Percentiles rank a stretch among this genome's conserved stretches.
phyloP scores from a whole-genome alignment of 2,888 invertebrate genomes.

The Eugnorisma glareosa region DNA sequence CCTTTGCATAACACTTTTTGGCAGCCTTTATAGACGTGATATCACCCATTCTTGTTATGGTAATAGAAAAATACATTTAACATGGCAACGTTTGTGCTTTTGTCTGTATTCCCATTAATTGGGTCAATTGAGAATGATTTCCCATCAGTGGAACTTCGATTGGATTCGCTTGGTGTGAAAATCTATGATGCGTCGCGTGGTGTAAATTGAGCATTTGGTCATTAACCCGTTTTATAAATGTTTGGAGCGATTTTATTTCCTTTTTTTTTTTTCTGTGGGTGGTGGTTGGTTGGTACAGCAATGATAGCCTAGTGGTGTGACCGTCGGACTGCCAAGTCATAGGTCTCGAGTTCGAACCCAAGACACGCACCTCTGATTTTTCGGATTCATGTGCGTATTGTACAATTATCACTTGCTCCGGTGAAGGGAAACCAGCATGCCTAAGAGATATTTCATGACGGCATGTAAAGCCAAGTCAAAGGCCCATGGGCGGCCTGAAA shows the following conservation, averaged over 20 bases:
- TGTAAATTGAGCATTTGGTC: neutral
- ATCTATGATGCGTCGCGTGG: neutral
- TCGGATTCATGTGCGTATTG: no score
- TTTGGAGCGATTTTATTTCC: neutral
- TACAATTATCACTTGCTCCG: no score
- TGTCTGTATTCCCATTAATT: slow-evolving; percentile 35
- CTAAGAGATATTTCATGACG: no score
- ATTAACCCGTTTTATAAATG: neutral
- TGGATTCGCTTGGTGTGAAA: slow-evolving; percentile 31
- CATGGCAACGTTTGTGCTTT: slow-evolving; percentile 31
- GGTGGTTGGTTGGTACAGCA: no score
- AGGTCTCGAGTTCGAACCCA: no score
- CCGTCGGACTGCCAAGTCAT: no score
- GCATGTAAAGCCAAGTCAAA: no score
- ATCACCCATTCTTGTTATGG: slow-evolving; percentile 34
- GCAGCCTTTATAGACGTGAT: neutral
- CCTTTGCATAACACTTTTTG: neutral
- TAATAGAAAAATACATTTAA: slow-evolving; percentile 40
- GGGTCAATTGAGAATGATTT: slow-evolving; percentile 42
- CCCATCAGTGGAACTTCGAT: slow-evolving; percentile 27
- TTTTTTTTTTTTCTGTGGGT: no score
- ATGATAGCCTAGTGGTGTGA: no score
- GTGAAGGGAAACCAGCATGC: no score
- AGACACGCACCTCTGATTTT: no score
- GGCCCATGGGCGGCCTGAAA: no score